Base-by-base conservation (phyloP, 2,113 vertebrate species). In the Harpagus bidentatus region DNA sequence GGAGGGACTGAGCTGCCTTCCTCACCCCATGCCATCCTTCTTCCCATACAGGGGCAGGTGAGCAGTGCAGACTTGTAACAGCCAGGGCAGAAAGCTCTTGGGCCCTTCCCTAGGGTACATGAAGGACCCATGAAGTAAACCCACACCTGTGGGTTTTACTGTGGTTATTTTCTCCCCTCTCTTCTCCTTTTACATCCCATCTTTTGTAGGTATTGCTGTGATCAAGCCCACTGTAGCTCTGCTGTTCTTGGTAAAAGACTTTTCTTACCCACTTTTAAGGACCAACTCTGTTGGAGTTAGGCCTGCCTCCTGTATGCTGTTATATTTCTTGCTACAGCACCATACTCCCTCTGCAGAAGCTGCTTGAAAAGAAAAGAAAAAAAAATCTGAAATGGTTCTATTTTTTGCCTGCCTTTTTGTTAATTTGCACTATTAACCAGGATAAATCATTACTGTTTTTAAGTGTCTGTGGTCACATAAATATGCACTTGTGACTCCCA, bases 401-500 rank as follows among this genome's bases (percentile, higher is more conserved):
- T 0, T 93, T 89, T 86, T 66, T 90, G 43, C 22, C 32, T 26
- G 52, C 29, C 80, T 81, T 92, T 82, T 90, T 95, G 50, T 92
- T 91, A 97, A 97, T 96, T 96, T 94, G 58, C 80, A 36, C 90
- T 88, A 58, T 93, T 97, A 97, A 85, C 56, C 32, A 69, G 71
- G 96, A 93, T 95, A 97, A 95, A 97, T 96, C 83, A 96, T 94
- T 76, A 86, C 95, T 94, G 52, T 19, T 93, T 91, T 94, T 82
- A 92, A 94, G 56, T 93, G 77, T 94, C 95, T 84, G 93, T 95
- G 90, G 92, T 76, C 90, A 74, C 93, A 92, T 96, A 95, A 96
- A 88, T 90, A 91, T 42, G n/a, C 81, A 82, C 80, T 95, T 84
- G 86, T 69, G 88, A 94, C 92, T 97, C 92, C 94, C 95, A 95